phyloP scores from a whole-genome alignment of 1,140 invertebrate species.

The Drosophila orena region DNA sequence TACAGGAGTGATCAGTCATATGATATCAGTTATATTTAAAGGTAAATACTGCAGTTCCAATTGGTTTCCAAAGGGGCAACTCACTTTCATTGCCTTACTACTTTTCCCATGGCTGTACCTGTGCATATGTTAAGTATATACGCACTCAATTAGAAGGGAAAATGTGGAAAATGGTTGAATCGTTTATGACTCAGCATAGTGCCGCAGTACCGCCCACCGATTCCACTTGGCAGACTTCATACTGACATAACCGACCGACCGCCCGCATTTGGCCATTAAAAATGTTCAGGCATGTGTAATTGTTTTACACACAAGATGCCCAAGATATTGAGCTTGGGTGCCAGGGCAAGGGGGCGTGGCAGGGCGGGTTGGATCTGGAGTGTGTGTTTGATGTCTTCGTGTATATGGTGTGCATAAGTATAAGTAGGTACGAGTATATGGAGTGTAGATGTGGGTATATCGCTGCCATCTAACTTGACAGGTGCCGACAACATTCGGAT shows the following conservation, averaged over 20 bases:
- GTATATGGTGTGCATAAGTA: constrained; percentile 39
- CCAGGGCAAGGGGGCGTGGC: background rate
- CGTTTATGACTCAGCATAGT: constrained; percentile 65
- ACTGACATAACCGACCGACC: background rate
- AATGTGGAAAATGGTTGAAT: constrained; percentile 60
- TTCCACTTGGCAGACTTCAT: background rate
- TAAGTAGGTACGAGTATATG: constrained; percentile 2
- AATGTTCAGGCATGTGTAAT: constrained; percentile 70
- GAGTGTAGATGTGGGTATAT: constrained; percentile 17
- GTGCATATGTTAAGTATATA: constrained; percentile 52
- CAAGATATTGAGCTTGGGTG: constrained; percentile 24
- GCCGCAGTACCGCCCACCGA: constrained; percentile 5
- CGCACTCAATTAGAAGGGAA: constrained; percentile 69
- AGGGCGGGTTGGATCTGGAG: background rate
- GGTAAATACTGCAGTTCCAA: background rate
- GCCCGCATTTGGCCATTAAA: constrained; percentile 57
- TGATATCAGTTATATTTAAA: no score
- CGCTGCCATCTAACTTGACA: constrained; percentile 50
- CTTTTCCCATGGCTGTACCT: background rate
- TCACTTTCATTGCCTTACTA: background rate
- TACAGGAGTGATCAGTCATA: no score
- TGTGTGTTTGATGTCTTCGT: constrained; percentile 41
- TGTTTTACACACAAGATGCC: constrained; percentile 63
- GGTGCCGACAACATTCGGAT: constrained; percentile 60
- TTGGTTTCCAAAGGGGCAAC: background rate